phyloP scores from a whole-genome alignment of 1,140 invertebrate genomes.

The Drosophila equinoxialis region DNA sequence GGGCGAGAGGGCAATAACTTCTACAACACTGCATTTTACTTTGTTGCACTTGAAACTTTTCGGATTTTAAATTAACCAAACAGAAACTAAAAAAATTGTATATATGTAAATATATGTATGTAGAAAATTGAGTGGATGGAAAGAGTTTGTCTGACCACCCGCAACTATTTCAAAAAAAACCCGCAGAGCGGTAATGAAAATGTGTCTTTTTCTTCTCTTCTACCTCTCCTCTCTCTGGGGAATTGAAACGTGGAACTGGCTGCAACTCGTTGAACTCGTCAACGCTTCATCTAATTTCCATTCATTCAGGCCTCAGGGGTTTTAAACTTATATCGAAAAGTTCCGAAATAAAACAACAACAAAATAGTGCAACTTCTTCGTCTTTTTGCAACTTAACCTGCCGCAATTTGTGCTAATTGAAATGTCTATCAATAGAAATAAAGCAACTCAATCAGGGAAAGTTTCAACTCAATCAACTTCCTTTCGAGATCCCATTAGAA shows the following conservation, averaged over 20 bases:
- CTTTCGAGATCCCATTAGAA: constrained; percentile 1
- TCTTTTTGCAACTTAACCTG: constrained; percentile 31
- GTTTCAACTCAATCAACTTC: constrained; percentile 56
- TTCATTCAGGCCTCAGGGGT: constrained; percentile 55
- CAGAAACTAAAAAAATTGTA: constrained; percentile 41
- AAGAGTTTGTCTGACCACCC: constrained; percentile 64
- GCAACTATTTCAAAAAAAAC: constrained; percentile 63
- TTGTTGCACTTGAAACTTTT: constrained; percentile 71
- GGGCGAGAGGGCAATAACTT: constrained; percentile 48
- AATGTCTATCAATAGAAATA: constrained; percentile 75
- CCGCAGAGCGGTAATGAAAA: constrained; percentile 66
- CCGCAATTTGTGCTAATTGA: constrained; percentile 74
- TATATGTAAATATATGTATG: background rate
- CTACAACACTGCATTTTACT: constrained; percentile 49
- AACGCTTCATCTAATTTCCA: constrained; percentile 74
- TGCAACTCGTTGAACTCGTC: constrained; percentile 57
- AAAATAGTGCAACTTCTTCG: constrained; percentile 18
- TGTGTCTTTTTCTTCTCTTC: constrained; percentile 17
- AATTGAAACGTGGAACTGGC: constrained; percentile 52
- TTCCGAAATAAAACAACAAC: constrained; percentile 30
- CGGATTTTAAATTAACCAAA: constrained; percentile 11
- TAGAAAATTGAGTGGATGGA: constrained; percentile 27
- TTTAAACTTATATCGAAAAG: constrained; percentile 57
- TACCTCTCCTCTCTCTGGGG: constrained; percentile 32
- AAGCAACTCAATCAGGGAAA: constrained; percentile 79